Percentiles rank a stretch among this genome's conserved stretches.
Evolutionary conservation across 2,797 vertebrate genomes (phyloP).

Genomic region (Microctenopoma lineatum): DNA sequence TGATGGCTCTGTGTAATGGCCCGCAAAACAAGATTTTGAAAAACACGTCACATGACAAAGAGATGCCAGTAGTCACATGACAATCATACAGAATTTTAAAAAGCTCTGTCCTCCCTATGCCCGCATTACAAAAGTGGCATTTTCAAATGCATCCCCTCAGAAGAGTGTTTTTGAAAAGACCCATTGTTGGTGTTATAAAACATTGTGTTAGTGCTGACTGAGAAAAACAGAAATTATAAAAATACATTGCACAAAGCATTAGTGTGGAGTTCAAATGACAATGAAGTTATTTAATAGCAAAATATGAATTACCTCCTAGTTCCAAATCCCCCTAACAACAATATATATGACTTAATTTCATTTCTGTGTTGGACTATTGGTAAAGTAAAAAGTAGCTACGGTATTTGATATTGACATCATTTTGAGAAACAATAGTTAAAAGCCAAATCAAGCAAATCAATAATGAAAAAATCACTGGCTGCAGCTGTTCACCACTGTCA

Average conservation of each 20-base stretch:
- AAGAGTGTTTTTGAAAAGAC: slow-evolving; percentile 21
- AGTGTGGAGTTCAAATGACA: background rate
- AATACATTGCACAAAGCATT: background rate
- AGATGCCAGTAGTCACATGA: slow-evolving; percentile 28
- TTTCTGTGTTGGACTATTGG: no score
- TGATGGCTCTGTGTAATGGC: background rate
- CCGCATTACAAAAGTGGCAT: slow-evolving; percentile 16
- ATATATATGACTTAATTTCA: no score
- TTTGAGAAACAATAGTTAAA: background rate
- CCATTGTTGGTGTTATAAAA: slow-evolving; percentile 8
- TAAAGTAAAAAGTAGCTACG: no score
- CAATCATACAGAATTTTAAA: slow-evolving; percentile 20
- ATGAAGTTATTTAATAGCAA: no score
- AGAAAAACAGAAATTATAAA: background rate
- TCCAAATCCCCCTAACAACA: background rate
- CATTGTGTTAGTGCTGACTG: background rate
- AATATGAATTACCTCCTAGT: no score
- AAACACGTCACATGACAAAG: slow-evolving; percentile 26
- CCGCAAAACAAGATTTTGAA: slow-evolving; percentile 4
- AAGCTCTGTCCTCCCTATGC: background rate
- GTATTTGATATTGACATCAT: background rate
- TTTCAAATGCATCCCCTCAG: slow-evolving; percentile 24
- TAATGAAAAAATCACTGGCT: background rate
- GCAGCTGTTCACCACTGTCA: background rate
- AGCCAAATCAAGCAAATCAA: background rate